Evolutionary conservation across 2,113 vertebrate species (phyloP).

Genomic region (Hippoglossus stenolepis): DNA sequence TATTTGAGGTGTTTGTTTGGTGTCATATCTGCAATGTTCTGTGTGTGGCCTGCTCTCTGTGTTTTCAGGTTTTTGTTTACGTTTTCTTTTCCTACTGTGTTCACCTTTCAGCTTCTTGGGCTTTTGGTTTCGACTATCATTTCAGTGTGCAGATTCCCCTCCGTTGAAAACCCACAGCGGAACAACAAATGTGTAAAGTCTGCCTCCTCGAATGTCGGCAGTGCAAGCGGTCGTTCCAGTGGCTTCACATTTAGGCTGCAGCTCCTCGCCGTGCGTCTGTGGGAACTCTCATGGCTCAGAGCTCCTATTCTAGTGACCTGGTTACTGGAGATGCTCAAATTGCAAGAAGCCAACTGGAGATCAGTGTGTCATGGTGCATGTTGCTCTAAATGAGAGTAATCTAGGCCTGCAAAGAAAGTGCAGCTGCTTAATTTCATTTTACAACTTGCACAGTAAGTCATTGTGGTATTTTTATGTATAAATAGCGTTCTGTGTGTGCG

Average conservation of each 20-base stretch:
- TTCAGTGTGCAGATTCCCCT: too few species aligned
- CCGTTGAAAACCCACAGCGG: too few species aligned
- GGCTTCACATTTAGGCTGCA: constrained; percentile 30
- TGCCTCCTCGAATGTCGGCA: constrained; percentile 19
- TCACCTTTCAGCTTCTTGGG: too few species aligned
- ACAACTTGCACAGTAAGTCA: not conserved
- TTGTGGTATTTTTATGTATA: not conserved
- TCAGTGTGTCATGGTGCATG: not conserved
- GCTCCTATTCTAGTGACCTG: constrained; percentile 32
- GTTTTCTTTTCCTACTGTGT: too few species aligned
- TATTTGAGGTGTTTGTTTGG: too few species aligned
- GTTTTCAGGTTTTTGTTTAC: too few species aligned
- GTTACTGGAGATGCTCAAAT: constrained; percentile 12
- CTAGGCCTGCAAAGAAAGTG: not conserved
- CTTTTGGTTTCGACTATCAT: too few species aligned
- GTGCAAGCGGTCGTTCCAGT: not conserved
- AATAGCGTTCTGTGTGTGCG: constrained; percentile 5
- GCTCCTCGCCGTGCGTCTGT: constrained; percentile 4
- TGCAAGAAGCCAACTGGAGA: not conserved
- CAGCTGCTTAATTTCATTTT: not conserved
- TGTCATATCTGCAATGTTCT: too few species aligned
- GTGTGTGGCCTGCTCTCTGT: too few species aligned
- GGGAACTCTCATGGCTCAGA: constrained; percentile 14
- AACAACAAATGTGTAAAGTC: constrained; percentile 4
- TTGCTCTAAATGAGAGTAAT: not conserved